These are phyloP conservation scores for Phalacrocorax aristotelis DNA, from an alignment of 2,113 vertebrate species.

Conservation along the genomic window DNA sequence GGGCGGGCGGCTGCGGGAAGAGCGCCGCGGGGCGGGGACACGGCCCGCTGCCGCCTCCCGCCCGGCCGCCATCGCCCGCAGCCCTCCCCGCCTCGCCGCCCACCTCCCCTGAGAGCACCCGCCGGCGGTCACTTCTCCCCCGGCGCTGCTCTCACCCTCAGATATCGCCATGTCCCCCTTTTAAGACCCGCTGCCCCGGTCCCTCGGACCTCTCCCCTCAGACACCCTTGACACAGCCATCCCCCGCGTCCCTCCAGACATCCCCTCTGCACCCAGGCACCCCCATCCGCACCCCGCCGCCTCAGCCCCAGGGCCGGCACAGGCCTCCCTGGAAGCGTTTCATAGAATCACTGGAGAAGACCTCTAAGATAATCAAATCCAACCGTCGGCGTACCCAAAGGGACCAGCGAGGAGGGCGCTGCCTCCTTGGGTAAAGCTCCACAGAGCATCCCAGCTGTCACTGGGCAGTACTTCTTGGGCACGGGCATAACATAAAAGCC, in stretches of 20 bases:
- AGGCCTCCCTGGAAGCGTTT: not conserved
- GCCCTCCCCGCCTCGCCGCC: not conserved
- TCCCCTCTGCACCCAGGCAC: not conserved
- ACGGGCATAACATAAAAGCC: fast-evolving
- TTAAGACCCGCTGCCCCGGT: too few species aligned
- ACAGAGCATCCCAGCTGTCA: too few species aligned
- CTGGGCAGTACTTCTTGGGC: not conserved
- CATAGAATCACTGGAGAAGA: too few species aligned
- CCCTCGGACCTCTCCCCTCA: not conserved
- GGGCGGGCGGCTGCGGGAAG: too few species aligned
- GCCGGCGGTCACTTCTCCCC: too few species aligned
- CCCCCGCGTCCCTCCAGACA: not conserved
- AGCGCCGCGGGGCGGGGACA: too few species aligned
- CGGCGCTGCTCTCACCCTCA: fast-evolving
- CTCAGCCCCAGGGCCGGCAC: not conserved
- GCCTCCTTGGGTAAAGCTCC: not conserved
- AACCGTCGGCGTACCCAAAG: too few species aligned
- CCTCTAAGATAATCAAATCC: too few species aligned
- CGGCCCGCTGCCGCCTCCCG: not conserved
- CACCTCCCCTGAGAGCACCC: fast-evolving
- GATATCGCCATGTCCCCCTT: fast-evolving
- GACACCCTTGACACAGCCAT: too few species aligned
- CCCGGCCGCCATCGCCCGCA: not conserved
- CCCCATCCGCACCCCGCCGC: not conserved
- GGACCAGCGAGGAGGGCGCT: too few species aligned